Evolutionary conservation across 2,113 vertebrate species (phyloP), one percentile per base, ranked within the genome.

Genomic region (Athene noctua): DNA sequence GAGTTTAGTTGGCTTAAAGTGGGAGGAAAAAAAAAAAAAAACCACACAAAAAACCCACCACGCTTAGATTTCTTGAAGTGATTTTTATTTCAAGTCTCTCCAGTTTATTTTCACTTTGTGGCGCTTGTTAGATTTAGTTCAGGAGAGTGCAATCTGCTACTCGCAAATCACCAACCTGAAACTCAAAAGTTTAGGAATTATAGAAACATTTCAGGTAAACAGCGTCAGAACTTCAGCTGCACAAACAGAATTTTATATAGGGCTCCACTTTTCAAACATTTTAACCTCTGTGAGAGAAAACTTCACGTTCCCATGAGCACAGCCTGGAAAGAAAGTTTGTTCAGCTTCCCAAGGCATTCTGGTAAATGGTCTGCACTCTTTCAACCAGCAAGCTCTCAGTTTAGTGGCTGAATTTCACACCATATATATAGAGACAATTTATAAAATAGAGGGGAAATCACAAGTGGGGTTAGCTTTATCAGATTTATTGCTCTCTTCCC

Each of bases 1-100:
- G 98, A 97, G 97, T 97, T 98, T 98, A 97, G 98, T 97, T 97
- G 98, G 96, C 97, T 98, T 97, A 92, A 86, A 97, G 88, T 68
- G 80, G 96, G 94, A 91, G 86, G 71, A 18, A 75, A 68, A 63
- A n/a, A 15, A 38, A 71, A 80, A 38, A 25, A 27, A 29, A 6
- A 3, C 8, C 40, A 38, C 40, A 77, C 29, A 82, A 77, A 92
- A 83, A 89, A 19, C 9, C 63, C 74, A 81, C 88, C 83, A 74
- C 32, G 68, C 97, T 97, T 95, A 74, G 86, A 92, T 97, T 98
- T 98, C 97, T 97, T 97, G 85, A 97, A 97, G 96, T 96, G 97
- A 94, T 90, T 96, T 97, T 96, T 92, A 93, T 97, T 96, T 95
- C 96, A 97, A 97, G 96, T 94, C 86, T 94, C 92, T 98, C 96